Evolutionary conservation across 2,888 invertebrate genomes (phyloP).

Genomic region (Pristionchus exspectatus): DNA sequence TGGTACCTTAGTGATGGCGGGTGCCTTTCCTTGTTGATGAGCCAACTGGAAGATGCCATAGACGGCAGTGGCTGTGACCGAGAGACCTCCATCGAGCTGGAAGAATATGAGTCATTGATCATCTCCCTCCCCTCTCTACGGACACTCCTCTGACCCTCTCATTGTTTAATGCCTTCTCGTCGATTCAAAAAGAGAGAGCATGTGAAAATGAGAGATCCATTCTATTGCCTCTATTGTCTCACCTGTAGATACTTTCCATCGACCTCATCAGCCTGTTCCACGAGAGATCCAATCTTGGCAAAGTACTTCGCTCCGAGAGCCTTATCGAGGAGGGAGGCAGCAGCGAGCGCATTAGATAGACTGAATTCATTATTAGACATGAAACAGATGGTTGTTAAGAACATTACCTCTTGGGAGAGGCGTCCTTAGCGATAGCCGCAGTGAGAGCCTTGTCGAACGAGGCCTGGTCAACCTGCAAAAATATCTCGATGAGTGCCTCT

Average conservation of each 20-base stretch:
- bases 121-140: neutral
- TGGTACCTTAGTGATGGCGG: conserved; percentile 84
- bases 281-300: conserved; percentile 86
- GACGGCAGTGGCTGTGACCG: conserved; percentile 82
- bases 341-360: conserved; percentile 53
- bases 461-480: conserved; percentile 52
- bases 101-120: neutral
- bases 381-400: neutral
- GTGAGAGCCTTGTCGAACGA: conserved; percentile 56
- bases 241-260: conserved; percentile 86
- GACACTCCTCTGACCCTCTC: neutral
- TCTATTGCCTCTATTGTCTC: neutral
- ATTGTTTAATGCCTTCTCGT: neutral
- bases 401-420: conserved; percentile 48
- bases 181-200: neutral
- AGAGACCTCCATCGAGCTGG: conserved; percentile 63
- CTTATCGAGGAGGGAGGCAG: conserved; percentile 56
- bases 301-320: conserved; percentile 55
- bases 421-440: conserved; percentile 53
- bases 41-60: conserved; percentile 85
- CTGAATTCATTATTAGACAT: neutral
- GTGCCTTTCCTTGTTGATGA: conserved; percentile 84
- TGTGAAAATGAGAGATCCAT: neutral
- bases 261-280: conserved; percentile 95
- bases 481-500: neutral